Percentiles rank a stretch among this genome's conserved stretches.
phyloP scores from a whole-genome alignment of 2,888 invertebrate species.

The Loripinus fragilis region DNA sequence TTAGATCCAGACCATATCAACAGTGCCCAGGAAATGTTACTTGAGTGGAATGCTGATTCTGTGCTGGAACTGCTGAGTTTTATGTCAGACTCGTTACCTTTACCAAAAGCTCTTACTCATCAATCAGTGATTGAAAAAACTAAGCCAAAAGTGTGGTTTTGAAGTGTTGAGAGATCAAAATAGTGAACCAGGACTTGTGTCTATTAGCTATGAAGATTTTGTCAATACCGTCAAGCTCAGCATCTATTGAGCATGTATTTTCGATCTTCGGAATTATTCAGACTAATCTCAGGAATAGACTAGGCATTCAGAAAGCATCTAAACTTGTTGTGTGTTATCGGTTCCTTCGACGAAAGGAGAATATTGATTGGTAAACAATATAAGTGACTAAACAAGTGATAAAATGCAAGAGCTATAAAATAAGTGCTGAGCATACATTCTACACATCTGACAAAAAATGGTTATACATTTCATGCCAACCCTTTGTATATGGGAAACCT shows the following conservation, averaged over 20 bases:
- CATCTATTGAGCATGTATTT: constrained; percentile 39
- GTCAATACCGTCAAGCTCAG: constrained; percentile 41
- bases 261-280: constrained; percentile 45
- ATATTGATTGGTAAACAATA: constrained; percentile 48
- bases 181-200: constrained; percentile 28
- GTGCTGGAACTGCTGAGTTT: constrained; percentile 35
- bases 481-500: not conserved
- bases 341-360: constrained; percentile 31
- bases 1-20: constrained; percentile 27
- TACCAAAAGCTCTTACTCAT: too few relatives aligned
- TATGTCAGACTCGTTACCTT: constrained; percentile 23
- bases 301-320: constrained; percentile 11
- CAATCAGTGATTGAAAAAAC: constrained; percentile 4
- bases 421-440: too few relatives aligned
- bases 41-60: constrained; percentile 10
- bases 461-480: not conserved
- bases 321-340: constrained; percentile 51
- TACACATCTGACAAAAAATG: not conserved
- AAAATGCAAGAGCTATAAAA: too few relatives aligned
- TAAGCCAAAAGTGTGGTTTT: constrained; percentile 42
- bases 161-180: constrained; percentile 12
- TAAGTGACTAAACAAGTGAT: too few relatives aligned
- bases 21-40: constrained; percentile 34
- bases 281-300: constrained; percentile 38
- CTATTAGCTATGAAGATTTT: constrained; percentile 29